Evolutionary conservation across 1,140 invertebrate species (phyloP), one percentile per base, ranked within the genome.

Genomic region (Charaxes varanes): DNA sequence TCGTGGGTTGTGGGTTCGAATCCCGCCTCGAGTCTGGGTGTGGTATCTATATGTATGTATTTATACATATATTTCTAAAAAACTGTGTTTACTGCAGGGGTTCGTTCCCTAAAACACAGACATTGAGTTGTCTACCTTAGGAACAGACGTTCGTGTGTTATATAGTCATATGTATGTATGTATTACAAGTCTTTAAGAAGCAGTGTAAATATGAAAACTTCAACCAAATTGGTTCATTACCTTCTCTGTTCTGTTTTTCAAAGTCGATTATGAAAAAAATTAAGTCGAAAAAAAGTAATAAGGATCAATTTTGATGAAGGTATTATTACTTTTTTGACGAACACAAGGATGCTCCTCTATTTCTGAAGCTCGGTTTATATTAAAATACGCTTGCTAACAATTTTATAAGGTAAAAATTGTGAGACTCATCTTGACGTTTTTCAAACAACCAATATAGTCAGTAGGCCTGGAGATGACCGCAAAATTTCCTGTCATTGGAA

Each of bases 371-470:
- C 5, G 3, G 14, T 18, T 34, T 15, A 26, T 42, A 34, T 26
- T 28, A 36, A 44, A 43, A 36, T 43, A 18, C 12, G 18, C 17
- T 27, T 19, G 11, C 7, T 43, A 43, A 40, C 32, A 30, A 31
- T 28, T 44, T 44, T 44, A 34, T 53, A 47, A 53, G 35, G 50
- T 53, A 40, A 43, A 53, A 42, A 43, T 53, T 53, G 35, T 42
- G 37, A 28, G 26, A 30, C 37, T 38, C 46, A 34, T 43, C 44
- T 48, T 38, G 41, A 43, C 42, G 45, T 35, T 48, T 33, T 30
- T 41, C 41, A 41, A 50, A 31, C 28, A 38, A 44, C 45, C 51
- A 48, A 53, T 48, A 41, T 43, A 53, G 35, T n/a, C n/a, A n/a
- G n/a, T n/a, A n/a, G n/a, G n/a, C n/a, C n/a, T n/a, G n/a, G n/a